These are phyloP conservation scores for Psephotus haematonotus DNA, from an alignment of 2,113 vertebrate genomes.

Conservation along the genomic window DNA sequence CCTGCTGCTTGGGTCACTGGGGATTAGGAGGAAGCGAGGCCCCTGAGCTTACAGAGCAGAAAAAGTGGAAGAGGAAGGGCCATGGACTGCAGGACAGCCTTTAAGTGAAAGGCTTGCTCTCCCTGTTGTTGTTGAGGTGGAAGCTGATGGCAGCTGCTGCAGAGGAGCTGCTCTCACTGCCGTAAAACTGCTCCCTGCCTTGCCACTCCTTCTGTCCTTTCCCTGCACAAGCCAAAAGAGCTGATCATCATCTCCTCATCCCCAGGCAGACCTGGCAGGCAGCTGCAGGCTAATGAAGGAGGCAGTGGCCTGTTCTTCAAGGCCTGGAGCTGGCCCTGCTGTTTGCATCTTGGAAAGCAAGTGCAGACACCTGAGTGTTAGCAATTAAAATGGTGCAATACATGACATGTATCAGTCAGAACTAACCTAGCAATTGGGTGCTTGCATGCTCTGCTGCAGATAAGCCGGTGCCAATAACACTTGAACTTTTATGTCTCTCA, in stretches of 20 bases:
- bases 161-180: not conserved
- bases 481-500: not conserved
- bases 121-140: not conserved
- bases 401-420: not conserved
- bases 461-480: not conserved
- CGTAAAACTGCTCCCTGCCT: not conserved
- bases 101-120: not conserved
- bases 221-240: not conserved
- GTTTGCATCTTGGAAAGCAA: slow-evolving; percentile 24
- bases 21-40: not conserved
- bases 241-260: not conserved
- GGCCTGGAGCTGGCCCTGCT: not conserved
- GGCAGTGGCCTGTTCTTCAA: not conserved
- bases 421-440: not conserved
- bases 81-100: not conserved
- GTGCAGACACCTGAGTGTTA: not conserved
- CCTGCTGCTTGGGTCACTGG: not conserved
- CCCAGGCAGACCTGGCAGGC: not conserved
- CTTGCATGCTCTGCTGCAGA: not conserved
- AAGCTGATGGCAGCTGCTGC: not conserved
- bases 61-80: not conserved
- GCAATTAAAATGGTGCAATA: slow-evolving; percentile 56
- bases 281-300: slow-evolving; percentile 1
- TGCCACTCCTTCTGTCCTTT: not conserved
- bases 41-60: not conserved